Conservation (phyloP, 2,888 invertebrate species). For the Amiota minor region DNA sequence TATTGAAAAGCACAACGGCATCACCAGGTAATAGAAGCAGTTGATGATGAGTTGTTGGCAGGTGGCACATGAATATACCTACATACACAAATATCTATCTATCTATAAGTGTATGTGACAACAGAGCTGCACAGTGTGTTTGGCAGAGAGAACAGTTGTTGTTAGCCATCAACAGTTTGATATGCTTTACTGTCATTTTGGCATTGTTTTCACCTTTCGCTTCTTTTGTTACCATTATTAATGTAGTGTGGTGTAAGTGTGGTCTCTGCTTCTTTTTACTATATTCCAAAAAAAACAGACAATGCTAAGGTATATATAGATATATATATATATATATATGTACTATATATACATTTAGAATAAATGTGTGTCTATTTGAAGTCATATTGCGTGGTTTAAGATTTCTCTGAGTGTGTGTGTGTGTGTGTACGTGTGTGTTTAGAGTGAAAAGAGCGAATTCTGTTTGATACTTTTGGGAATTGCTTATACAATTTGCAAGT, state of each 20-base stretch:
- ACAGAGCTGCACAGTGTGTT: not conserved
- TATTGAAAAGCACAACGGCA: too few species aligned
- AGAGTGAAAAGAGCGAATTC: not conserved
- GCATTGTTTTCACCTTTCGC: not conserved
- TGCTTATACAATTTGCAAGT: slow-evolving; percentile 20
- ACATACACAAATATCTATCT: not conserved
- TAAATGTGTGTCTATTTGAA: too few species aligned
- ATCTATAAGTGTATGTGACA: not conserved
- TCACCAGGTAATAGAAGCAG: too few species aligned
- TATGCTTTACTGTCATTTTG: slow-evolving; percentile 52
- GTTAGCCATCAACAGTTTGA: slow-evolving; percentile 62
- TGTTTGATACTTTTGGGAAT: slow-evolving; percentile 13
- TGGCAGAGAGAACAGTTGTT: too few species aligned
- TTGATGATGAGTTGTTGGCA: too few species aligned
- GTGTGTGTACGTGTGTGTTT: too few species aligned
- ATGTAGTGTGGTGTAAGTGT: not conserved
- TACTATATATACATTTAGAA: too few species aligned
- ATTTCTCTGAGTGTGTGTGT: too few species aligned
- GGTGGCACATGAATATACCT: not conserved
- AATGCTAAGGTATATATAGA: too few species aligned
- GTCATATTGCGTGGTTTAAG: too few species aligned
- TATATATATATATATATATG: too few species aligned
- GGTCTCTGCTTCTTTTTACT: not conserved
- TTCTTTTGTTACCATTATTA: slow-evolving; percentile 5
- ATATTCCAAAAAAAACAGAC: not conserved